Percentiles rank a stretch among this genome's conserved stretches.
These are phyloP conservation scores for Pseudachorutes palmiensis DNA, from an alignment of 1,140 invertebrate genomes.

Conservation along the genomic window DNA sequence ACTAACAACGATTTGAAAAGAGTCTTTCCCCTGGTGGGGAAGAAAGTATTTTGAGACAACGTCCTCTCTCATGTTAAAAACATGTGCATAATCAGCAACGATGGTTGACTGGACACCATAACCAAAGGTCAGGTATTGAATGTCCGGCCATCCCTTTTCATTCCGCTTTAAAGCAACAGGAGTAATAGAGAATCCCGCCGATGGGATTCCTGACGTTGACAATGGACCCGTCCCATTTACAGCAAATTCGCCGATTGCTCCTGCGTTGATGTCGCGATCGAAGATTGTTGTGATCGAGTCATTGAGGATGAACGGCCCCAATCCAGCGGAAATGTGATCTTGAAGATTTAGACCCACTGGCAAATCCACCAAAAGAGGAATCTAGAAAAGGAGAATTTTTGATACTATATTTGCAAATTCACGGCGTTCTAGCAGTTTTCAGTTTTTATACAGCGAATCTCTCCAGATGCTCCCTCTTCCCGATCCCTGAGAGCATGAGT, in stretches of 20 bases:
- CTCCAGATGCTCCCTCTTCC: conserved; percentile 33
- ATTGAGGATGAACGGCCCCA: conserved; percentile 25
- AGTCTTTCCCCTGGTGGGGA: conserved; percentile 11
- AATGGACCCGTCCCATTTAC: conserved; percentile 19
- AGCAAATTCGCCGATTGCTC: conserved; percentile 13
- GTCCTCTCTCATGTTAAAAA: neutral
- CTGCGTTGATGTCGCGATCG: conserved; percentile 13
- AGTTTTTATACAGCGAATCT: conserved; percentile 21
- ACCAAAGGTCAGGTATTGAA: conserved; percentile 12
- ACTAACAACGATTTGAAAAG: conserved; percentile 17
- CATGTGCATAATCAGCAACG: neutral
- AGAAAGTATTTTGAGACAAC: neutral
- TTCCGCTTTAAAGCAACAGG: neutral
- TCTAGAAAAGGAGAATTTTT: conserved; percentile 13
- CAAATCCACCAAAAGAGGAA: conserved; percentile 26
- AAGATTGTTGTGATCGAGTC: conserved; percentile 6
- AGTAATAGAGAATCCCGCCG: neutral
- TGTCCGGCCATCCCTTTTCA: conserved; percentile 10
- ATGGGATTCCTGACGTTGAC: conserved; percentile 5
- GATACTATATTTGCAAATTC: too few relatives aligned
- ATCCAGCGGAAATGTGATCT: conserved; percentile 41
- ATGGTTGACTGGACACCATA: neutral
- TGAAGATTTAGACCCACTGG: conserved; percentile 41
- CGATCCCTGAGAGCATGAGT: conserved; percentile 44
- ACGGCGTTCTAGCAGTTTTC: too few relatives aligned